These are phyloP conservation scores for Toxostoma redivivum DNA, from an alignment of 2,113 vertebrate species.

Conservation along the genomic window DNA sequence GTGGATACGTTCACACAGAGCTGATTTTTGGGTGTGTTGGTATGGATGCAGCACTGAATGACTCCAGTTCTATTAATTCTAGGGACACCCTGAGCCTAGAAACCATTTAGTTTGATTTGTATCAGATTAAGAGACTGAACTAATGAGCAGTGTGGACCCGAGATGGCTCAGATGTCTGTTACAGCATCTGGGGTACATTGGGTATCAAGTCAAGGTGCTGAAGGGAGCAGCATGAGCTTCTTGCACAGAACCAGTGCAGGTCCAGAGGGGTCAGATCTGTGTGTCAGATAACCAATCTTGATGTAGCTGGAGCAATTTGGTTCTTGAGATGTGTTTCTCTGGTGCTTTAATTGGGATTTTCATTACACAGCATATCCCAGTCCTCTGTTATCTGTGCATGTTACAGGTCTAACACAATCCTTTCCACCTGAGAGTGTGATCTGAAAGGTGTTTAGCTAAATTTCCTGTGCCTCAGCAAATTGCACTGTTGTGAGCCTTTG, in stretches of 20 bases:
- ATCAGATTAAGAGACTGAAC: neutral
- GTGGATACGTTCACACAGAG: accelerated
- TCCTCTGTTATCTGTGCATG: neutral
- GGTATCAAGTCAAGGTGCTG: neutral
- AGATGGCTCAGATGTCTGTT: neutral
- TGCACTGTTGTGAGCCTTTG: neutral
- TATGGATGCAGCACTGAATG: neutral
- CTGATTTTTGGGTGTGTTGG: neutral
- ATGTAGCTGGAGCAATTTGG: neutral
- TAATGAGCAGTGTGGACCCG: neutral
- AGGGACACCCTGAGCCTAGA: neutral
- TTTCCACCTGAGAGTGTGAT: neutral
- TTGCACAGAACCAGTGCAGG: neutral
- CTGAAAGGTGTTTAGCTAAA: neutral
- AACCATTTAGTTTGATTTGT: slow-evolving; percentile 24
- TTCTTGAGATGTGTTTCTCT: neutral
- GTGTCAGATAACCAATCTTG: neutral
- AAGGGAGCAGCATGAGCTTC: neutral
- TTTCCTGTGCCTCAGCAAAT: neutral
- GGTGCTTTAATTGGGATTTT: neutral
- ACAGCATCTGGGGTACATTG: neutral
- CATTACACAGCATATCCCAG: neutral
- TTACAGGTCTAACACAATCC: neutral
- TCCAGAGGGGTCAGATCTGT: neutral
- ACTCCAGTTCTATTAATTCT: neutral